Percentiles rank a stretch among this genome's conserved stretches.
These are phyloP conservation scores for Eulithis prunata DNA, from an alignment of 2,888 invertebrate species.

Conservation along the genomic window DNA sequence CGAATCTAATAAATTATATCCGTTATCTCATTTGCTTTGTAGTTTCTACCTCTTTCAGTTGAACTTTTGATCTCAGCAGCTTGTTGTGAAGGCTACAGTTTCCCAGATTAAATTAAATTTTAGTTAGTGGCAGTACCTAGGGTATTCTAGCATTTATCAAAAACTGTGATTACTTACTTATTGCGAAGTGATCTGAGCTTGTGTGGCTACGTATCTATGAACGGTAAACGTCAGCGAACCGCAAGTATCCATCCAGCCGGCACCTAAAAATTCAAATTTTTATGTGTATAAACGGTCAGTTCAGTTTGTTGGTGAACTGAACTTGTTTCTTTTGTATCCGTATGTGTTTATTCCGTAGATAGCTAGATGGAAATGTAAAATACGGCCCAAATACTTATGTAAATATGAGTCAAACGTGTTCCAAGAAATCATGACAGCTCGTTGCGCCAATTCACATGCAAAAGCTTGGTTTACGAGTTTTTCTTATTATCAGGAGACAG, in stretches of 20 bases:
- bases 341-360: no score
- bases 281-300: background rate
- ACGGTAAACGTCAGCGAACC: background rate
- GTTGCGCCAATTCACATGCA: conserved; percentile 35
- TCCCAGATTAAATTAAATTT: conserved; percentile 15
- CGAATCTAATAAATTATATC: conserved; percentile 63
- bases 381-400: background rate
- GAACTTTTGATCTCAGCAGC: conserved; percentile 19
- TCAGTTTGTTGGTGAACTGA: background rate
- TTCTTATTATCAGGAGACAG: conserved; percentile 49
- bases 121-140: conserved; percentile 6
- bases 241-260: background rate
- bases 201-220: background rate
- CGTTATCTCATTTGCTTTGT: conserved; percentile 51
- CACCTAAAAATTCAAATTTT: no score
- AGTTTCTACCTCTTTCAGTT: conserved; percentile 19
- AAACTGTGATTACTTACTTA: background rate
- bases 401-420: conserved; percentile 32
- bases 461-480: conserved; percentile 52
- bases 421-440: conserved; percentile 34
- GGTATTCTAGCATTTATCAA: conserved; percentile 5
- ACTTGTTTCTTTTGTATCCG: background rate
- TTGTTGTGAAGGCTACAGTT: conserved; percentile 13
- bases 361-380: no score
- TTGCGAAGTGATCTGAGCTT: background rate